Evolutionary conservation across 2,113 vertebrate genomes (phyloP).

Genomic region (Uria lomvia): DNA sequence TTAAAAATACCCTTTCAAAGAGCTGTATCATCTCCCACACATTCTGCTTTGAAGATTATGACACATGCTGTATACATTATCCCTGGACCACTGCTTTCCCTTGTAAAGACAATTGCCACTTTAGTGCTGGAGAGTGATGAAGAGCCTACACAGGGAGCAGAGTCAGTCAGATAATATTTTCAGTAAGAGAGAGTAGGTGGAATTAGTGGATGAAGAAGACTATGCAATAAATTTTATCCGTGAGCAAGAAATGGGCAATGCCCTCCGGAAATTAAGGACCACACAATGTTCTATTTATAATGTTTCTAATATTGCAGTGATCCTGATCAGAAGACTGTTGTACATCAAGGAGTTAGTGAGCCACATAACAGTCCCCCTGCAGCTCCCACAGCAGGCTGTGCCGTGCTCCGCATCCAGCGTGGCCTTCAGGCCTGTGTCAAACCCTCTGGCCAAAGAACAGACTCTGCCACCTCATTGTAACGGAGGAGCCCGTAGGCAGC

Average conservation of each 20-base stretch:
- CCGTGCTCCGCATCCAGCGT: not conserved
- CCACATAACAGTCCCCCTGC: not conserved
- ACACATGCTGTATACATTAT: not conserved
- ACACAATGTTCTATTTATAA: not conserved
- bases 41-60: conserved; percentile 17
- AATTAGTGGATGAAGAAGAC: not conserved
- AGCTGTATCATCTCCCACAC: not conserved
- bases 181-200: not conserved
- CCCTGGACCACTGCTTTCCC: not conserved
- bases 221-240: not conserved
- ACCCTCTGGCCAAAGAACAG: not conserved
- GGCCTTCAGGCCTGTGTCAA: not conserved
- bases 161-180: conserved; percentile 12
- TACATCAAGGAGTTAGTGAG: not conserved
- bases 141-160: conserved; percentile 11
- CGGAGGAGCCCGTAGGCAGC: not conserved
- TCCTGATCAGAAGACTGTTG: not conserved
- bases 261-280: not conserved
- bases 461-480: not conserved
- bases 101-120: not conserved
- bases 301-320: not conserved
- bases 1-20: conserved; percentile 36
- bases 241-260: not conserved
- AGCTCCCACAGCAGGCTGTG: not conserved
- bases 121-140: not conserved